Base-by-base conservation (phyloP, 2,888 invertebrate genomes). In the Callyntrura guangdongensis region DNA sequence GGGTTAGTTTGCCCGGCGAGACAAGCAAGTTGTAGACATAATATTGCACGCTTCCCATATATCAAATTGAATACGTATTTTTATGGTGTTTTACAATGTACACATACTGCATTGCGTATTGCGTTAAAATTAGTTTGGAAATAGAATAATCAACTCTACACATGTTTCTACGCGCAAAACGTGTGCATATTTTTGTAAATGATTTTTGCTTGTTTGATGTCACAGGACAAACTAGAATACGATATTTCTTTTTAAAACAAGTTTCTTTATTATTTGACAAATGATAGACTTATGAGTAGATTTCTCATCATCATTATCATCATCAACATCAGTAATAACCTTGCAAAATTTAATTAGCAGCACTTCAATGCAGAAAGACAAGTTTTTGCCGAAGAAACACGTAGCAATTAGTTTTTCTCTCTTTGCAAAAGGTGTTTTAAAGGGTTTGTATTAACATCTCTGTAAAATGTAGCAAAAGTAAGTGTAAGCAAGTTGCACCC, bases 91-190 rank as follows among this genome's bases (percentile, higher is more conserved):
- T 36, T 2, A 36, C 36, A 74, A 49, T 20, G 11, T 17, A 27
- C 49, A 45, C 17, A 45, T 22, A 45, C 45, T 0, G 12, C 36
- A 47, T 17, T 22, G 14, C 85, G 85, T 72, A 85, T 56, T 85
- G 85, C 85, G 85, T 85, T 72, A 74, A 69, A 85, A 72, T 85
- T 53, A 72, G 72, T 72, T 85, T 85, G 85, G 72, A 85, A 45
- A 85, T 85, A 27, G 67, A n/a, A n/a, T n/a, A n/a, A n/a, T n/a
- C n/a, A n/a, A n/a, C n/a, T n/a, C n/a, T n/a, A n/a, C n/a, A n/a
- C n/a, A n/a, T n/a, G n/a, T n/a, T 53, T 5, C 5, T 3, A 61
- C 61, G 64, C 8, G 61, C 14, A 61, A n/a, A n/a, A 49, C 49
- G 49, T 11, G 49, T 49, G n/a, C n/a, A n/a, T n/a, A n/a, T n/a